phyloP scores from a whole-genome alignment of 23 tunicate genomes.

The Ascidia mentula region DNA sequence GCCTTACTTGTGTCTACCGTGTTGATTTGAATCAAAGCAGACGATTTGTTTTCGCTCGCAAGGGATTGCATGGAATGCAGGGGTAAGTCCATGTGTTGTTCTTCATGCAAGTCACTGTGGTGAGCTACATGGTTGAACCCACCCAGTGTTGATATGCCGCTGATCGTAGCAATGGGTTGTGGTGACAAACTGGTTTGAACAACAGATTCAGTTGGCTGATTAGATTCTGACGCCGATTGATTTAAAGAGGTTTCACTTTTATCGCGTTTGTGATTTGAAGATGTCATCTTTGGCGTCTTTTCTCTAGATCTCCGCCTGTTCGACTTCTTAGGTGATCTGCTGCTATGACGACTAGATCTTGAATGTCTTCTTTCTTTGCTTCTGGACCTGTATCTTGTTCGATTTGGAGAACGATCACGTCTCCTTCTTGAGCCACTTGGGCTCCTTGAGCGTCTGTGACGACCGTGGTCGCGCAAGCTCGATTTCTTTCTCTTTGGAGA shows the following conservation, averaged over 20 bases:
- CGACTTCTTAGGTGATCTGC: not conserved
- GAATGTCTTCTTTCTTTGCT: not conserved
- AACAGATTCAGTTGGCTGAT: not conserved
- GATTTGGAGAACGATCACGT: not conserved
- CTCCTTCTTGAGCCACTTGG: not conserved
- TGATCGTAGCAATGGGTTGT: constrained; percentile 78
- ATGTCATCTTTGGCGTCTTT: not conserved
- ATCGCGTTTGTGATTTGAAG: not conserved
- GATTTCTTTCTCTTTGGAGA: not conserved
- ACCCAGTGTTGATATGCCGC: constrained; percentile 26
- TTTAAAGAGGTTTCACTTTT: not conserved
- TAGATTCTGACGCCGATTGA: not conserved
- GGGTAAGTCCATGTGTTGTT: constrained; percentile 8
- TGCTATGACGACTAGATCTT: not conserved
- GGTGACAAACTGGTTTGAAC: constrained; percentile 20
- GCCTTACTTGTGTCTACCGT: constrained; percentile 27
- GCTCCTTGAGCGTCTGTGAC: not conserved
- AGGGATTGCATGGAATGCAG: constrained; percentile 10
- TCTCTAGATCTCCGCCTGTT: not conserved
- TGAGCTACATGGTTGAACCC: constrained; percentile 12
- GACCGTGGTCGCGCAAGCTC: not conserved
- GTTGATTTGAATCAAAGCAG: constrained; percentile 52
- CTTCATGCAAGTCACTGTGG: not conserved
- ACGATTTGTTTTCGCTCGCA: constrained; percentile 9
- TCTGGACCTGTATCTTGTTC: not conserved